Percentiles rank a stretch among this genome's conserved stretches.
Conservation (phyloP, 2,113 vertebrate species). For the Ptilonorhynchus violaceus region DNA sequence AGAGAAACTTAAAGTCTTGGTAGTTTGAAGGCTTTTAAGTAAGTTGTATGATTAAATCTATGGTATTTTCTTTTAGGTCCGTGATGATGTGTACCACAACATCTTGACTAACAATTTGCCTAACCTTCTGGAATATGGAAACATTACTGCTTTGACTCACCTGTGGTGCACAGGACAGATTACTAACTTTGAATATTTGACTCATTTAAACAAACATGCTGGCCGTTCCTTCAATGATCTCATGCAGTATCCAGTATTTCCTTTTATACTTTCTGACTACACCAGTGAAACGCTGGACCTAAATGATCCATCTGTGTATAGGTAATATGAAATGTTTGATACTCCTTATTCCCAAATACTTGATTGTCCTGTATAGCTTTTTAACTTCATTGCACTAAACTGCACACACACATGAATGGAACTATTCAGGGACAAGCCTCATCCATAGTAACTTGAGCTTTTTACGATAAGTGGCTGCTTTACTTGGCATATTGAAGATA, state of each 20-base stretch:
- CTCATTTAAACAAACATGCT: conserved; percentile 96
- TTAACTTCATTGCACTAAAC: not conserved
- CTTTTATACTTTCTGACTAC: conserved; percentile 94
- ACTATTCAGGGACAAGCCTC: not conserved
- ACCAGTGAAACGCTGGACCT: conserved; percentile 90
- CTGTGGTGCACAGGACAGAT: conserved; percentile 97
- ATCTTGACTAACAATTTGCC: conserved; percentile 94
- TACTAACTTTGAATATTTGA: conserved; percentile 98
- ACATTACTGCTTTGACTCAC: conserved; percentile 93
- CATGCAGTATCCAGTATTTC: conserved; percentile 99
- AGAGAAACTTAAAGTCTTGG: not conserved
- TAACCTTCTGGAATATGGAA: conserved; percentile 96
- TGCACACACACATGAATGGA: not conserved
- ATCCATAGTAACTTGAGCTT: not conserved
- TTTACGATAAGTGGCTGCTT: not conserved
- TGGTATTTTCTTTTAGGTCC: conserved; percentile 77
- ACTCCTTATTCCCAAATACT: not conserved
- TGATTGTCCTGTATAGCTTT: not conserved
- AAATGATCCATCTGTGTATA: conserved; percentile 84
- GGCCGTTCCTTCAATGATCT: conserved; percentile 98
- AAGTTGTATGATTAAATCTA: not conserved
- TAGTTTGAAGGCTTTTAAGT: not conserved
- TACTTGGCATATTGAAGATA: not conserved
- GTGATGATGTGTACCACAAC: conserved; percentile 95
- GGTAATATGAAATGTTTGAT: conserved; percentile 67